Base-by-base conservation (phyloP, 2,113 vertebrate genomes). In the Laticauda colubrina region DNA sequence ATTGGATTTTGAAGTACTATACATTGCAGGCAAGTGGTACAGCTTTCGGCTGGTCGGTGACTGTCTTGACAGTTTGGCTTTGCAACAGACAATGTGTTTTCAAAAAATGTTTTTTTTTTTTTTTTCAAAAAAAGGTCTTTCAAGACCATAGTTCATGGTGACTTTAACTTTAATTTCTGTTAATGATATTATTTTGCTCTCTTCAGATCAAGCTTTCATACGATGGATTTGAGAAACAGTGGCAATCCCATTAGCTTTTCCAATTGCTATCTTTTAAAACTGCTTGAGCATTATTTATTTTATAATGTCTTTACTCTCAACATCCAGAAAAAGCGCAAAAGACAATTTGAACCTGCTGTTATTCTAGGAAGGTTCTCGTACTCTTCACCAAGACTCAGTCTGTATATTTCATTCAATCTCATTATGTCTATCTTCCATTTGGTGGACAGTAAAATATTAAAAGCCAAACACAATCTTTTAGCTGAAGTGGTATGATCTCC, bases 1-100 rank as follows among this genome's bases (percentile, higher is more conserved):
- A 98, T 97, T 98, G 97, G 97, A 98, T 98, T 98, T 97, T 95
- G 97, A 97, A 97, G 95, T 94, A 96, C 96, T 94, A 95, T 91
- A 94, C 55, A 21, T 97, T 97, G 97, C 95, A 96, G 91, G 95
- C 85, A 92, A 29, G 95, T 48, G 54, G 91, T 93, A 90, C 94
- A 92, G 95, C 90, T 96, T 95, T 97, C 96, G 95, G 95, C 97
- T 96, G 96, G 96, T 97, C 96, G 97, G 96, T 96, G 95, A 96
- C 96, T 97, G 97, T 96, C 97, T 51, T 98, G 97, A 98, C 97
- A 96, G 97, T 94, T 94, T 97, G 94, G 95, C 95, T 97, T 97
- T 97, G 96, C 93, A 94, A 95, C 95, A 97, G 95, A 95, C 95
- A 95, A 97, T 95, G 96, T 94, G 94, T 96, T 95, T 98, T 97